phyloP scores from a whole-genome alignment of 2,888 invertebrate species.

The Pteria penguin region DNA sequence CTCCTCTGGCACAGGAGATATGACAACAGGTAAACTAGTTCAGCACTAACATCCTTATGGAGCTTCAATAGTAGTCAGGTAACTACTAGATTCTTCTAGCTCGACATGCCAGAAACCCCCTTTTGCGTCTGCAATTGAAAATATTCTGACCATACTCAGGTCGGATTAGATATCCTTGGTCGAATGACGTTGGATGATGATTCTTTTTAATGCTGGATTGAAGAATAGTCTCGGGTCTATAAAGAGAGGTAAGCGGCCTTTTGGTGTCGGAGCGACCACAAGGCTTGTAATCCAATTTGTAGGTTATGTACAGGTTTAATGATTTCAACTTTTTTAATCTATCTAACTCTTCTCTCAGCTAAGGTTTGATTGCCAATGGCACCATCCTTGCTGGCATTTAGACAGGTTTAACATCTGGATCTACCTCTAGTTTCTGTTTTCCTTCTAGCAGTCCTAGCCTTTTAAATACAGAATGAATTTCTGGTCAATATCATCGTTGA shows the following conservation, averaged over 20 bases:
- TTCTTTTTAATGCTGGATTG: constrained; percentile 30
- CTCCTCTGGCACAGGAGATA: constrained; percentile 49
- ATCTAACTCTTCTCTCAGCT: constrained; percentile 35
- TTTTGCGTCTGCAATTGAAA: constrained; percentile 27
- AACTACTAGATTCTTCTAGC: constrained; percentile 46
- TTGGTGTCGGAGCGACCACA: constrained; percentile 35
- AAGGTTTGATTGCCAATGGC: constrained; percentile 28
- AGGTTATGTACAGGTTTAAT: constrained; percentile 25
- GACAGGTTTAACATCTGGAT: constrained; percentile 37
- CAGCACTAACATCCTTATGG: constrained; percentile 54
- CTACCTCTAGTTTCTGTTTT: constrained; percentile 37
- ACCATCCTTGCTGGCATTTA: constrained; percentile 36
- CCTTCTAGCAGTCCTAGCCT: constrained; percentile 38
- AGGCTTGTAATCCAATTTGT: constrained; percentile 48
- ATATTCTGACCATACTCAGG: constrained; percentile 6
- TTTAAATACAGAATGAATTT: constrained; percentile 15
- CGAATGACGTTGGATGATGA: constrained; percentile 17
- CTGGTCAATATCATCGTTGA: not conserved
- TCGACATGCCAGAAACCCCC: constrained; percentile 50
- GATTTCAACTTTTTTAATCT: constrained; percentile 16
- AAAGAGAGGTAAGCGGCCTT: constrained; percentile 34
- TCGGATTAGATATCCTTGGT: constrained; percentile 28
- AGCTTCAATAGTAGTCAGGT: constrained; percentile 52
- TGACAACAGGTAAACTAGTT: constrained; percentile 49
- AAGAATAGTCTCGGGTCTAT: constrained; percentile 43